Conservation (phyloP, 2,888 invertebrate genomes). For the Netelia virgata region DNA sequence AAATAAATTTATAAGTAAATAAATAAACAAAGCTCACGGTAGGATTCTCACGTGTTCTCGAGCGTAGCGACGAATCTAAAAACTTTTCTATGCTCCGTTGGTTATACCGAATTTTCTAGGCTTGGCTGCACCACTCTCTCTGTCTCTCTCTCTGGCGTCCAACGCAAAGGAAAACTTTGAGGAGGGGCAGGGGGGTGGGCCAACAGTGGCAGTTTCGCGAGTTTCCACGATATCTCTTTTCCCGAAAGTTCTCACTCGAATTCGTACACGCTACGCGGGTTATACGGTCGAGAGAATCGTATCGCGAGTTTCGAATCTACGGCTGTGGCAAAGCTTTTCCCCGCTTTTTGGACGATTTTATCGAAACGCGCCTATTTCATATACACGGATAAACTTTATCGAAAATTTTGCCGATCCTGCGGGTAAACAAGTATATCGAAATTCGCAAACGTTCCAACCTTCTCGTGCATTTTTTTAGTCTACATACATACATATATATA, state of each 20-base stretch:
- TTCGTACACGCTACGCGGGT: conserved; percentile 27
- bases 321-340: conserved; percentile 12
- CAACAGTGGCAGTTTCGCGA: conserved; percentile 14
- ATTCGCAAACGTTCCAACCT: conserved; percentile 36
- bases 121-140: background rate
- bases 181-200: background rate
- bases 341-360: conserved; percentile 46
- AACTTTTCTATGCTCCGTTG: background rate
- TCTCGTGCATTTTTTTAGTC: conserved; percentile 38
- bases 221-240: conserved; percentile 57
- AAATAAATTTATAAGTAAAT: too few species aligned
- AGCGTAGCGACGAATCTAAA: too few species aligned
- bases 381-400: conserved; percentile 9
- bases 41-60: too few species aligned
- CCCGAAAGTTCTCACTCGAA: conserved; percentile 57
- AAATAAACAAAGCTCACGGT: too few species aligned
- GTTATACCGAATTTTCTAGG: background rate
- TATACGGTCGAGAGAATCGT: conserved; percentile 52
- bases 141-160: too few species aligned
- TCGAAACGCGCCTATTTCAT: conserved; percentile 25
- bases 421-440: conserved; percentile 67
- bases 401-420: conserved; percentile 68
- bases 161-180: background rate
- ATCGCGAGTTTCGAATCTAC: conserved; percentile 4
- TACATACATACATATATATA: background rate